These are phyloP conservation scores for Erpetoichthys calabaricus DNA, from an alignment of 2,797 vertebrate species.

Conservation along the genomic window DNA sequence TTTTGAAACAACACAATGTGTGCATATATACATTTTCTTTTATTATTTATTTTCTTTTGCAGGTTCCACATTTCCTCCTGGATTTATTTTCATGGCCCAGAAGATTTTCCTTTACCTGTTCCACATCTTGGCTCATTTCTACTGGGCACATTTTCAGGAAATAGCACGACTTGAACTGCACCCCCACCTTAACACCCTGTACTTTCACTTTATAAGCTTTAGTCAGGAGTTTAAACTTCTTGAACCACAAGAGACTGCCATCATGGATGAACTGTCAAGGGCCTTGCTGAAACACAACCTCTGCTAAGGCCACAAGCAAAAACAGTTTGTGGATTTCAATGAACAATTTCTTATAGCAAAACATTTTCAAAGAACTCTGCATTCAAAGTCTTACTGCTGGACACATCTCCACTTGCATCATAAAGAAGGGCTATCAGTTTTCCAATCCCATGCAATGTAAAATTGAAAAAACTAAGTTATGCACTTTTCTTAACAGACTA, in stretches of 20 bases:
- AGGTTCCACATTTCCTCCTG: conserved; percentile 51
- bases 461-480: too few species aligned
- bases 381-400: too few species aligned
- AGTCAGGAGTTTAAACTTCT: conserved; percentile 52
- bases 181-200: conserved; percentile 63
- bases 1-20: too few species aligned
- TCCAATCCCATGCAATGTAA: too few species aligned
- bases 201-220: conserved; percentile 57
- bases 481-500: too few species aligned
- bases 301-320: neutral
- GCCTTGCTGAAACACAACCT: conserved; percentile 30
- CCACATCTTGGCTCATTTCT: conserved; percentile 63
- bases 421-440: too few species aligned
- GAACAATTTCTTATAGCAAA: too few species aligned
- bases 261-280: conserved; percentile 51
- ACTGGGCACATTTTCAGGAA: conserved; percentile 58
- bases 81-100: conserved; percentile 57
- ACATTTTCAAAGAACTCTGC: too few species aligned
- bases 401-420: too few species aligned
- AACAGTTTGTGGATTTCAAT: too few species aligned
- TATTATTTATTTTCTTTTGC: neutral
- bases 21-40: neutral
- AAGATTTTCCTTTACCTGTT: conserved; percentile 62
- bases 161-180: conserved; percentile 50
- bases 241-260: conserved; percentile 47